These are phyloP conservation scores for Monopterus albus DNA, from an alignment of 2,113 vertebrate species.

Conservation along the genomic window DNA sequence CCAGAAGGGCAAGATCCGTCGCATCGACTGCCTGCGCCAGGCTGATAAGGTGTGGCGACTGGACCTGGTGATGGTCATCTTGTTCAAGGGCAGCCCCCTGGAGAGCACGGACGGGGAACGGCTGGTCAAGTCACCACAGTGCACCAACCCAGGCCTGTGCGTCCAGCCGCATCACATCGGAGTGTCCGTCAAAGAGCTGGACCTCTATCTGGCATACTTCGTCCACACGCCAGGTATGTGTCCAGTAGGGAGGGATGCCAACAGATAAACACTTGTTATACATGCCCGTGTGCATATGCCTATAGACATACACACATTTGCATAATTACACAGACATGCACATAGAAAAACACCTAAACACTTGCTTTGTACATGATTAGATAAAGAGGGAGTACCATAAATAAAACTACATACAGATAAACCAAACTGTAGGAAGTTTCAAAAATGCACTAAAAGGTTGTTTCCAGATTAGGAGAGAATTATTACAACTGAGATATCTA, in stretches of 20 bases:
- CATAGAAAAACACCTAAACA: conserved; percentile 11
- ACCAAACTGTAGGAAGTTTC: background rate
- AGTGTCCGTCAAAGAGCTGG: conserved; percentile 99
- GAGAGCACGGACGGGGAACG: conserved; percentile 98
- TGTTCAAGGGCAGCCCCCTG: conserved; percentile 98
- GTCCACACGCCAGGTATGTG: conserved; percentile 98
- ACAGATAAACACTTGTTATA: conserved; percentile 22
- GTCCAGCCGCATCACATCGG: conserved; percentile 99
- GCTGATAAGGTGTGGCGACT: conserved; percentile 99
- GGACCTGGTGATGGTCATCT: conserved; percentile 99
- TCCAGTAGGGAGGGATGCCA: conserved; percentile 21
- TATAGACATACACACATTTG: conserved; percentile 11
- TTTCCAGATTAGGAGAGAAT: background rate
- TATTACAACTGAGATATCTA: background rate
- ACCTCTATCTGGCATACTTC: conserved; percentile 99
- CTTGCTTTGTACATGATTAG: background rate
- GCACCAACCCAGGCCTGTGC: conserved; percentile 96
- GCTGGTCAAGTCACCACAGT: conserved; percentile 97
- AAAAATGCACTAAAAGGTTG: background rate
- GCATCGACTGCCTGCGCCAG: conserved; percentile 97
- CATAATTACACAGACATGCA: background rate
- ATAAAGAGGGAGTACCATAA: background rate
- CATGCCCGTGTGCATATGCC: background rate
- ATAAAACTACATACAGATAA: background rate
- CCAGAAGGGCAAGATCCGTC: conserved; percentile 99